Conservation (phyloP, 2,797 vertebrate genomes). For the Helicolenus hilgendorfi region DNA sequence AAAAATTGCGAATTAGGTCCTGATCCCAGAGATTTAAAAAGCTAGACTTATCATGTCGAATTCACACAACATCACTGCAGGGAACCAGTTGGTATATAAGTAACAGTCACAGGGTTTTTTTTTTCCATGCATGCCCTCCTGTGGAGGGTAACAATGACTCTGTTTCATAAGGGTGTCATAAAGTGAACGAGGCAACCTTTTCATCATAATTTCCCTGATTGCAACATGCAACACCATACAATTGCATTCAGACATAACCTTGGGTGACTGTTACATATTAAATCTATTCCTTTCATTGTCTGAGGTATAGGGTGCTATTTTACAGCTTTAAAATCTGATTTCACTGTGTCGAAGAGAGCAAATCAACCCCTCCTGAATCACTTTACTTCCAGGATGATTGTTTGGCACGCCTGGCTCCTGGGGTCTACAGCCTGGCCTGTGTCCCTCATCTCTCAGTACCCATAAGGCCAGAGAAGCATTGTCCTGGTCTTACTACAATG, state of each 20-base stretch:
- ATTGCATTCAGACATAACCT: neutral
- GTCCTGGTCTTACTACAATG: slow-evolving; percentile 80
- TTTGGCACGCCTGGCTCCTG: slow-evolving; percentile 49
- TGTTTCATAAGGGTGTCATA: neutral
- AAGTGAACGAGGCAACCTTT: neutral
- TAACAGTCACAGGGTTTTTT: neutral
- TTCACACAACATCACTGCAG: slow-evolving; percentile 25
- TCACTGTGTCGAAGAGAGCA: slow-evolving; percentile 3
- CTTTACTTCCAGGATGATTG: slow-evolving; percentile 40
- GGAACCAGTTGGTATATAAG: slow-evolving; percentile 14
- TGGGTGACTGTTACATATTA: neutral
- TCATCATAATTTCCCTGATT: neutral
- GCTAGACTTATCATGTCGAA: slow-evolving; percentile 33
- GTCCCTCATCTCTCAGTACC: slow-evolving; percentile 66
- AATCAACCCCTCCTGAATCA: slow-evolving; percentile 38
- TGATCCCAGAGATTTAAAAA: slow-evolving; percentile 43
- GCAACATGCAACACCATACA: neutral
- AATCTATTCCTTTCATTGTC: neutral
- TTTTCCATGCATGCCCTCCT: slow-evolving; percentile 11
- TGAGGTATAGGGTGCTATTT: neutral
- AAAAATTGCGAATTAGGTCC: slow-evolving; percentile 18
- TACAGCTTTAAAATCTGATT: slow-evolving; percentile 7
- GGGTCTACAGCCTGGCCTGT: slow-evolving; percentile 49
- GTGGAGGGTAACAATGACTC: slow-evolving; percentile 30
- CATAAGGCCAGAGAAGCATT: slow-evolving; percentile 72